Evolutionary conservation across 2,797 vertebrate species (phyloP), one percentile per base, ranked within the genome.

Genomic region (Mallotus villosus): DNA sequence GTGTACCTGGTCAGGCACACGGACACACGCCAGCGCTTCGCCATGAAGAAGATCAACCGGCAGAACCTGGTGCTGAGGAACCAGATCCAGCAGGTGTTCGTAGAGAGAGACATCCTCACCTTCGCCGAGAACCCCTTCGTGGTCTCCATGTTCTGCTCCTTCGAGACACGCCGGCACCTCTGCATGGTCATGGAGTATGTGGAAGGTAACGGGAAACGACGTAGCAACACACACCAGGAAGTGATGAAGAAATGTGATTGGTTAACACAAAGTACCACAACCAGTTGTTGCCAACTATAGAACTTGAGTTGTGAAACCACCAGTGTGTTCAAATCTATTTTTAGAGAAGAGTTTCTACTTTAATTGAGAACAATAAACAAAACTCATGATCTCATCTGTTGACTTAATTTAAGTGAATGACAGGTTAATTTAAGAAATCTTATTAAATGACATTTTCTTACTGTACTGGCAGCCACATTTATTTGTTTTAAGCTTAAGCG

Each of bases 101-200:
- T 99, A 82, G 97, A 99, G 87, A 91, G 97, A 0, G 97, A 99
- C 88, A 99, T 99, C 88, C 89, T 99, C 34, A 99, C 97, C 0
- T 99, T 99, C 0, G 97, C 97, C 0, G 97, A 99, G 87, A 99
- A 99, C 83, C 97, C 97, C 2, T 99, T 99, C 0, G 97, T 99
- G 8, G 97, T 99, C 81, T 95, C 97, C 82, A 99, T 99, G 97
- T 99, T 98, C 91, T 99, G 97, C 86, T 98, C 97, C 24, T 99
- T 99, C 0, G 97, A 99, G 90, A 98, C 96, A 0, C 93, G 95
- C 8, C 90, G 97, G 2, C 97, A 99, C 84, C 94, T 99, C 70
- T 99, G 97, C 89, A 97, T 99, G 97, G 97, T 99, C 84, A 97
- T 99, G 96, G 97, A 99, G 84, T 99, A 98, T 0, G 97, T 99